Base-by-base conservation (phyloP, 2,797 vertebrate species). In the Atherinosoma microstoma region DNA sequence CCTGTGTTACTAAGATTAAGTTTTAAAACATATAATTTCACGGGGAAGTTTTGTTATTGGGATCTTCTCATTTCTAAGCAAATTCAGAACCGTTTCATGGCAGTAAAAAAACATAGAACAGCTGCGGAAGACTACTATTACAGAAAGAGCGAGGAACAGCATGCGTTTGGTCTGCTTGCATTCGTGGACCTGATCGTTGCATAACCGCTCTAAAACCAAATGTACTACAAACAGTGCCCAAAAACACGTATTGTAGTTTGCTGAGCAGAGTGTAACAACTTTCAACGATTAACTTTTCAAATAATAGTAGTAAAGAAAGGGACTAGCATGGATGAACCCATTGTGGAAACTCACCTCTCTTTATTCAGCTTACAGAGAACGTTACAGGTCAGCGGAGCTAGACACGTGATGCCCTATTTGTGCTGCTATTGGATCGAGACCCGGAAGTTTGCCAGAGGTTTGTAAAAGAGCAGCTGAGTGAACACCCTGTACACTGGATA, bases 311-410 rank as follows among this genome's bases (percentile, higher is more conserved):
- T 2, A 27, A 60, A 49, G 12, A 58, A 12, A 47, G 42, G 1
- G 3, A 16, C 0, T 30, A 47, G 15, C 0, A 27, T 12, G 0
- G 10, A 13, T 15, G 29, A 54, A n/a, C 1, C 4, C 0, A 0
- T 3, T 58, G 2, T 2, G 0, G 10, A 68, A 58, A 90, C 91
- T 91, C 70, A 92, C 91, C 86, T 1, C 6, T 38, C 0, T 24
- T 32, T 32, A 12, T 12, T 58, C 45, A 3, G 30, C 1, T 45
- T 38, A 38, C 1, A 10, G 45, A 47, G 7, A n/a, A 47, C 45
- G 45, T 47, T 36, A 29, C 29, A 29, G 36, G 32, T 0, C 42
- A 29, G 7, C 0, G 22, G 3, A 12, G 34, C 0, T 1, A 0
- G 6, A 22, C 81, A 89, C 13, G 84, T 89, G 85, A 84, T 62